phyloP scores from a whole-genome alignment of 2,888 invertebrate species.

The Cheilosia soror region DNA sequence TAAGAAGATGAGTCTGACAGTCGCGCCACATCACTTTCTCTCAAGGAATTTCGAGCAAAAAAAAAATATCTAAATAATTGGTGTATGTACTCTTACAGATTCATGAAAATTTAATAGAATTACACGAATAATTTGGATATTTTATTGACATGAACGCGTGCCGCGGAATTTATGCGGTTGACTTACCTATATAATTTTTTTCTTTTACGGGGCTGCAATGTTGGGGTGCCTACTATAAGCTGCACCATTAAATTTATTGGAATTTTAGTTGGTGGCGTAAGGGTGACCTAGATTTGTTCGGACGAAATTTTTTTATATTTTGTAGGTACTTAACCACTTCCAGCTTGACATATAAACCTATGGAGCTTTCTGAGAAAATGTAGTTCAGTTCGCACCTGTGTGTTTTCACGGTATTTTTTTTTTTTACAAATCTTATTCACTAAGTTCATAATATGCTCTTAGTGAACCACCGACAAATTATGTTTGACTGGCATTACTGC shows the following conservation, averaged over 20 bases:
- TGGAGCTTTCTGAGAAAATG: too few relatives aligned
- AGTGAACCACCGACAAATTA: too few relatives aligned
- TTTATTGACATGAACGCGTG: conserved; percentile 44
- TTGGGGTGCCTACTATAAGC: too few relatives aligned
- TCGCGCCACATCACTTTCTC: conserved; percentile 6
- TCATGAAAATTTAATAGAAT: conserved; percentile 53
- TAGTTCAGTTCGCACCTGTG: too few relatives aligned
- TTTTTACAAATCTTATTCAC: too few relatives aligned
- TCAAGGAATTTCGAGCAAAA: conserved; percentile 26
- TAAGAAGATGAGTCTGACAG: not conserved
- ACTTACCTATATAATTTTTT: not conserved
- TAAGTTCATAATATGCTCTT: too few relatives aligned
- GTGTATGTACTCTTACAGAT: conserved; percentile 45
- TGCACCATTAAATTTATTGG: not conserved
- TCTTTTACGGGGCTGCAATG: not conserved
- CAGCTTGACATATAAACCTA: too few relatives aligned
- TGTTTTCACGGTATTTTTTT: too few relatives aligned
- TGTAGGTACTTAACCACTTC: too few relatives aligned
- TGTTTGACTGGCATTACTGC: too few relatives aligned
- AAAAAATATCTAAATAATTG: conserved; percentile 60
- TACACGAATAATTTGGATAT: conserved; percentile 60
- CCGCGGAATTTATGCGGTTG: not conserved
- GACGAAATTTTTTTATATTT: too few relatives aligned
- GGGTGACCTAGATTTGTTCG: too few relatives aligned
- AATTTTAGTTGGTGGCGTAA: not conserved